A percentile compares a stretch with the other conserved stretches of the same genome.
Conservation (phyloP, 2,113 vertebrate species). For the Upupa epops region DNA sequence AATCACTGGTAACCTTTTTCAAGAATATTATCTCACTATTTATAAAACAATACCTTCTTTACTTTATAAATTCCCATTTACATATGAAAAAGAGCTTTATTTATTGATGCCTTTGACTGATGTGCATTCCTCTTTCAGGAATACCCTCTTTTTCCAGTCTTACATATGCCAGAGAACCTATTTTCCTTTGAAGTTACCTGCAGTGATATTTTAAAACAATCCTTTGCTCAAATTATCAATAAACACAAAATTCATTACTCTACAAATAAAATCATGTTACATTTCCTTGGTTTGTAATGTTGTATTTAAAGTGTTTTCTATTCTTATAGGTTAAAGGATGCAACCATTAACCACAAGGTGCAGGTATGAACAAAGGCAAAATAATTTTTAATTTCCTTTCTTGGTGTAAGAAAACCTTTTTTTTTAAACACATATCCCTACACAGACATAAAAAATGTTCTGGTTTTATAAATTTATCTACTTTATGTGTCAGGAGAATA, state of each 20-base stretch:
- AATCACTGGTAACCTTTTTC: slow-evolving; percentile 83
- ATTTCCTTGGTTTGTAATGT: not conserved
- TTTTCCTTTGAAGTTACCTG: slow-evolving; percentile 50
- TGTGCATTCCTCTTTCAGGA: slow-evolving; percentile 69
- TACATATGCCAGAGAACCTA: slow-evolving; percentile 29
- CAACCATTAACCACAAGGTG: not conserved
- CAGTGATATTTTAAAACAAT: not conserved
- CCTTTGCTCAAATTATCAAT: not conserved
- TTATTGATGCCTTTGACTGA: slow-evolving; percentile 78
- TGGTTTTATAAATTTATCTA: not conserved
- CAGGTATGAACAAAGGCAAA: not conserved
- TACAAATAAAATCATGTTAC: not conserved
- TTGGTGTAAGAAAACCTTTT: not conserved
- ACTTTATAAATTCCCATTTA: slow-evolving; percentile 76
- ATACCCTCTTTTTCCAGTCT: slow-evolving; percentile 60
- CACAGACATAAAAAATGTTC: not conserved
- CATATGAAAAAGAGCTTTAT: slow-evolving; percentile 82
- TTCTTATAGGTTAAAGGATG: slow-evolving; percentile 1
- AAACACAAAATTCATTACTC: not conserved
- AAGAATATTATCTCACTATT: slow-evolving; percentile 84
- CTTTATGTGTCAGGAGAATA: not conserved
- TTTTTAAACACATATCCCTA: not conserved
- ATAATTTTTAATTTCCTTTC: not conserved
- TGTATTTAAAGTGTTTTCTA: not conserved
- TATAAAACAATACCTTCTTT: slow-evolving; percentile 84